Percentiles rank a stretch among this genome's conserved stretches.
These are phyloP conservation scores for Recurvirostra avosetta DNA, from an alignment of 2,113 vertebrate genomes.

Conservation along the genomic window DNA sequence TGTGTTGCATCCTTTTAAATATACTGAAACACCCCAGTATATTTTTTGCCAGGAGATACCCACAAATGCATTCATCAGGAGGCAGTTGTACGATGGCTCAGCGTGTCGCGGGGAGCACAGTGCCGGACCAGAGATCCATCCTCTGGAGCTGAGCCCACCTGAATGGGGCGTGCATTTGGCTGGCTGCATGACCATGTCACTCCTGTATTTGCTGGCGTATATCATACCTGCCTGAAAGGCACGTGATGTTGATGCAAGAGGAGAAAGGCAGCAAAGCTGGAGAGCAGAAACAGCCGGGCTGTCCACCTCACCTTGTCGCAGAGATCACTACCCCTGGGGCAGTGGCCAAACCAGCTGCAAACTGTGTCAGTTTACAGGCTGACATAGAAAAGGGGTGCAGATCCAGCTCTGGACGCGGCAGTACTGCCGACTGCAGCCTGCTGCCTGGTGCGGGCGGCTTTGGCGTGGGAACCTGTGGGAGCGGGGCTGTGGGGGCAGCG, in stretches of 20 bases:
- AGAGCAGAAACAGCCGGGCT: background rate
- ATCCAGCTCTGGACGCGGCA: background rate
- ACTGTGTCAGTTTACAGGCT: background rate
- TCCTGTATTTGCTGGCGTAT: background rate
- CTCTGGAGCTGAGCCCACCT: background rate
- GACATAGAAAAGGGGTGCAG: background rate
- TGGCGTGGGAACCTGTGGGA: background rate
- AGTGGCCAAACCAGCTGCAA: background rate
- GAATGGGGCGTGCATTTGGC: background rate
- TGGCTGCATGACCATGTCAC: background rate
- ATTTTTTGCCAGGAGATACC: background rate
- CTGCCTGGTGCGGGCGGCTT: background rate
- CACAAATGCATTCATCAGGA: accelerated
- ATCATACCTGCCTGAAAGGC: background rate
- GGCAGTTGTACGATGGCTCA: background rate
- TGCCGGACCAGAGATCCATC: background rate
- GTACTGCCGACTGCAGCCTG: no score
- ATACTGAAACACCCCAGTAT: background rate
- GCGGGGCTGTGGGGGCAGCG: background rate
- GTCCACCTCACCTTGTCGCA: background rate
- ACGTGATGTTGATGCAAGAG: accelerated
- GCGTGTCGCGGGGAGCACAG: background rate
- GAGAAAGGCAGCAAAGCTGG: background rate
- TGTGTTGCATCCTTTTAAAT: background rate
- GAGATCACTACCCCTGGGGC: background rate